Percentiles rank a stretch among this genome's conserved stretches.
Evolutionary conservation across 2,113 vertebrate genomes (phyloP).

Genomic region (Equus przewalskii): DNA sequence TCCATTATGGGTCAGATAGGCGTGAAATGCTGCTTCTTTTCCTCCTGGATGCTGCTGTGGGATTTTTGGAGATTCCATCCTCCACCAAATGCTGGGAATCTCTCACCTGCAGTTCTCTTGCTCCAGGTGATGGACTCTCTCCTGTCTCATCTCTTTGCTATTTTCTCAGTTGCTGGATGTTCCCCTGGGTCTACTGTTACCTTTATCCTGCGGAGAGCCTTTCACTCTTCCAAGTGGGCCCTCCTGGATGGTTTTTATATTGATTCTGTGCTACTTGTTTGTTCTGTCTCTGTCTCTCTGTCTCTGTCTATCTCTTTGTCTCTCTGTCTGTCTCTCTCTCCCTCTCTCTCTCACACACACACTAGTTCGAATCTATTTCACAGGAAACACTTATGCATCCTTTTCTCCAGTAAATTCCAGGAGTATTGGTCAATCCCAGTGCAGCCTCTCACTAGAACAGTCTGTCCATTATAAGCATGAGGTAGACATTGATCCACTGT

Average conservation of each 20-base stretch:
- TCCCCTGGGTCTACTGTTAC: background rate
- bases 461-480: background rate
- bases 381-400: background rate
- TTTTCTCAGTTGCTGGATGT: background rate
- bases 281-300: background rate
- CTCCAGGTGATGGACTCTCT: background rate
- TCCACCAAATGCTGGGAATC: background rate
- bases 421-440: background rate
- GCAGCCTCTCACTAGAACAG: background rate
- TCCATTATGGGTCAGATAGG: background rate
- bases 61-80: background rate
- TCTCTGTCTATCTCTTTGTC: background rate
- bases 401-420: constrained; percentile 6
- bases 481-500: background rate
- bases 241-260: background rate
- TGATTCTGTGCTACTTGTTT: background rate
- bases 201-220: constrained; percentile 5
- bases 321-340: background rate
- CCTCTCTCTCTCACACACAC: background rate
- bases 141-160: background rate
- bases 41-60: background rate
- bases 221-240: background rate
- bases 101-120: background rate
- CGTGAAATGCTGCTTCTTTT: background rate
- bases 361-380: background rate